A percentile compares a stretch with the other conserved stretches of the same genome.
Conservation (phyloP, 1,140 invertebrate species). For the Trichoplusia ni region DNA sequence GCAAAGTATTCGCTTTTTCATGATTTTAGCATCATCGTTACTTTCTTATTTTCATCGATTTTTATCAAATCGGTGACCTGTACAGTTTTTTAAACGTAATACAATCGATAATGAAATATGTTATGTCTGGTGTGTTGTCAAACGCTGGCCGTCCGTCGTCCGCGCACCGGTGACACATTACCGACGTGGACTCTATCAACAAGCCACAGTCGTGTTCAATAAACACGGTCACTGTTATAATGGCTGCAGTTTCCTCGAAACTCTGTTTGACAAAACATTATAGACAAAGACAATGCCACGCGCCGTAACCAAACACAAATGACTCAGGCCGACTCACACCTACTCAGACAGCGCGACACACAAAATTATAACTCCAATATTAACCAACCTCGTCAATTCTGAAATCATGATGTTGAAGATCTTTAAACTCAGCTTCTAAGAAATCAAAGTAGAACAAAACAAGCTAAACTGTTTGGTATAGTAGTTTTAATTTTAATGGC, state of each 20-base stretch:
- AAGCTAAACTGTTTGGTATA: too few relatives aligned
- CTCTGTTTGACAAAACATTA: constrained; percentile 64
- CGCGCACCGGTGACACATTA: constrained; percentile 14
- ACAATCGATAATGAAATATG: constrained; percentile 4
- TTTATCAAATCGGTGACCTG: too few relatives aligned
- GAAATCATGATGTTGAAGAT: too few relatives aligned
- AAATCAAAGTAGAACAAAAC: too few relatives aligned
- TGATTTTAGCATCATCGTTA: too few relatives aligned
- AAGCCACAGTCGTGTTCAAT: constrained; percentile 47
- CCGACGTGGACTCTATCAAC: constrained; percentile 36
- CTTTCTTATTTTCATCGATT: too few relatives aligned
- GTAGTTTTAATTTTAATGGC: too few relatives aligned
- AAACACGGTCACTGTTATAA: constrained; percentile 53
- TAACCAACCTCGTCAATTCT: too few relatives aligned
- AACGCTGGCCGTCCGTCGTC: neutral
- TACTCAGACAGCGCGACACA: neutral
- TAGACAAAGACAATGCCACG: constrained; percentile 69
- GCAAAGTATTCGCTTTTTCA: too few relatives aligned
- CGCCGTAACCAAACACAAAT: constrained; percentile 62
- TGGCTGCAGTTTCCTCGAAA: constrained; percentile 58
- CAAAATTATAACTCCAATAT: neutral
- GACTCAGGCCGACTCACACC: constrained; percentile 13
- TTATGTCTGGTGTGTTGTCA: constrained; percentile 22
- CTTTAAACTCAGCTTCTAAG: too few relatives aligned
- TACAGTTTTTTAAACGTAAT: too few relatives aligned